A percentile compares a stretch with the other conserved stretches of the same genome.
These are phyloP conservation scores for Lottia gigantea DNA, from an alignment of 2,888 invertebrate genomes.

Conservation along the genomic window DNA sequence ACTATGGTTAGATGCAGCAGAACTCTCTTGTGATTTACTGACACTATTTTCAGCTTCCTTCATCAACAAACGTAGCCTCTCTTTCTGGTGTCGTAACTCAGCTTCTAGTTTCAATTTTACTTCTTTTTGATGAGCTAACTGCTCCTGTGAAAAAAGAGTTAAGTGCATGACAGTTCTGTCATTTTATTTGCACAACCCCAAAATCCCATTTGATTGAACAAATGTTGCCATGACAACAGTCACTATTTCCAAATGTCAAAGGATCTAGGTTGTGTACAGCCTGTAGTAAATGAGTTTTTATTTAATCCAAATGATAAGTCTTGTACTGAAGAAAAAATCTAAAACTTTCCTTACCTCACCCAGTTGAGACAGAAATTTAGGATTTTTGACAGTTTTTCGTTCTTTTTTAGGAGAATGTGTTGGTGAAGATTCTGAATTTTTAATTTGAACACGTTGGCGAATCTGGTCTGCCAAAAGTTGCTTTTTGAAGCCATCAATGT, in stretches of 20 bases:
- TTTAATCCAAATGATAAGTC: no score
- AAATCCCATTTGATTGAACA: no score
- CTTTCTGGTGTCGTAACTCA: slow-evolving; percentile 10
- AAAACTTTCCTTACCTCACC: background rate
- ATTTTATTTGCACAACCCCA: no score
- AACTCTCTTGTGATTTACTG: background rate
- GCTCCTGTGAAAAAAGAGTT: background rate
- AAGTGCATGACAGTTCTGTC: no score
- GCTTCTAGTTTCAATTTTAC: slow-evolving; percentile 8
- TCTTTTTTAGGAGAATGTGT: background rate
- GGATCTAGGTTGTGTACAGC: no score
- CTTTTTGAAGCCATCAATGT: slow-evolving; percentile 55
- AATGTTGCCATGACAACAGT: no score
- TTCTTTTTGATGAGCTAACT: slow-evolving; percentile 7
- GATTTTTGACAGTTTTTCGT: background rate
- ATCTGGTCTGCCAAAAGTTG: slow-evolving; percentile 58
- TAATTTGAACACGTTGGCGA: slow-evolving; percentile 49
- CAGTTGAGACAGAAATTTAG: slow-evolving; percentile 17
- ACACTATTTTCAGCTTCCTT: slow-evolving; percentile 5
- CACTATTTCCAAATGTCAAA: no score
- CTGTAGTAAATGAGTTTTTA: no score
- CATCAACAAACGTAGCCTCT: background rate
- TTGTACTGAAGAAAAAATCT: no score
- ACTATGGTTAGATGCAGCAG: background rate
- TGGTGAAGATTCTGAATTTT: slow-evolving; percentile 27